Evolutionary conservation across 2,797 vertebrate genomes (phyloP).

Genomic region (Spheniscus humboldti): DNA sequence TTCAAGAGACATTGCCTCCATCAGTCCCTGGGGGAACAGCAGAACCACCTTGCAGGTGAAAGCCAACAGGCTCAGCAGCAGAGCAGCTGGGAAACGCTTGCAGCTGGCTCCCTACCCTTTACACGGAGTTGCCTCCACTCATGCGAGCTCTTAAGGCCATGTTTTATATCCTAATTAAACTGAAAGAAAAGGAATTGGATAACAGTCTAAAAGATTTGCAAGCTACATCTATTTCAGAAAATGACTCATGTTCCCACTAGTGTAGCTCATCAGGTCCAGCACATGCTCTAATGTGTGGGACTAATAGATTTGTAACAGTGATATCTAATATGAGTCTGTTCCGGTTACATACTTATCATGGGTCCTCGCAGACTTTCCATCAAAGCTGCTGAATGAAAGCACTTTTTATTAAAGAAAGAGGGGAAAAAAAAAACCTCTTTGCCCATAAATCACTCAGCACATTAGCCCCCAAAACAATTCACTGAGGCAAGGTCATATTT

Average conservation of each 20-base stretch:
- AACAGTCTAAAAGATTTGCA: conserved; percentile 60
- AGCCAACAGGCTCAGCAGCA: background rate
- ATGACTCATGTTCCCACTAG: conserved; percentile 60
- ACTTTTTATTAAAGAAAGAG: conserved; percentile 62
- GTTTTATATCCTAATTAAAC: conserved; percentile 75
- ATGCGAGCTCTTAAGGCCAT: background rate
- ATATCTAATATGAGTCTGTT: conserved; percentile 54
- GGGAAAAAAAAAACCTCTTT: background rate
- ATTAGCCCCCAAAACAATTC: conserved; percentile 56
- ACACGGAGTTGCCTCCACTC: background rate
- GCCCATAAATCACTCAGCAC: conserved; percentile 63
- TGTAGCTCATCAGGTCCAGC: conserved; percentile 54
- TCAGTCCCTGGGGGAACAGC: background rate
- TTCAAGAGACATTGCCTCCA: background rate
- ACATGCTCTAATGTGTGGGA: conserved; percentile 56
- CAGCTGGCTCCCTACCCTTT: background rate
- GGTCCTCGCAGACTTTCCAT: conserved; percentile 54
- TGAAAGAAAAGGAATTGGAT: conserved; percentile 68
- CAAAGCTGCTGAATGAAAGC: conserved; percentile 55
- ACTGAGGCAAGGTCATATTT: conserved; percentile 50
- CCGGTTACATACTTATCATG: conserved; percentile 59
- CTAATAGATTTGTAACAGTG: conserved; percentile 69
- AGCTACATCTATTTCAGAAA: conserved; percentile 61
- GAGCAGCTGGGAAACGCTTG: background rate
- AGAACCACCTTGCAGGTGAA: background rate